Evolutionary conservation across 2,888 invertebrate species (phyloP), one percentile per base, ranked within the genome.

Genomic region (Megamerina dolium): DNA sequence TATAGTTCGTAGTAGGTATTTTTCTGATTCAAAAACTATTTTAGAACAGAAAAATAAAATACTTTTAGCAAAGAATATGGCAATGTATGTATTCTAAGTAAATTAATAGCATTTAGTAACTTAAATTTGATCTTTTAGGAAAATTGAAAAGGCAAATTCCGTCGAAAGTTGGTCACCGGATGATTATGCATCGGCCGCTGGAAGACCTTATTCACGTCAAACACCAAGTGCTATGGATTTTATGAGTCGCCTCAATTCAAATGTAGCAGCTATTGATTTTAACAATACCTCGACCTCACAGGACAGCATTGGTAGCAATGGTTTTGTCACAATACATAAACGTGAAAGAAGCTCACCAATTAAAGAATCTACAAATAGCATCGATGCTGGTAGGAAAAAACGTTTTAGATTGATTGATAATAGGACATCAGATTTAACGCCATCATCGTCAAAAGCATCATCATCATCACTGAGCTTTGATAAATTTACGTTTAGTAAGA

Each of bases 151-250:
- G 44, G 51, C 67, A 3, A 70, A 71, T 48, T 54, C 61, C 2
- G 63, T 67, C 3, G 49, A 56, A 41, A 55, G 60, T 21, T 70
- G 70, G 68, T 59, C 64, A 19, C 64, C 68, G 2, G 59, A 55
- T 14, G 68, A 68, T 37, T 70, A 71, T 49, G 58, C 58, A 4
- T 48, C 49, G 9, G 64, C 64, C 10, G 54, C 61, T 3, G 66
- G 66, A 4, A 55, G 52, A 3, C 43, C 41, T 3, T 29, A 30
- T 4, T 43, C 37, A 17, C 35, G 46, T n/a, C 68, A 68, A 45
- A 72, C 74, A 5, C 75, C 74, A 49, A 70, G 73, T 60, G 70
- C 75, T n/a, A 76, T 73, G 60, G 79, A 80, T 59, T 68, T 80
- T 16, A 77, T 80, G 55, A 77, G 73, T 66, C 77, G 77, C 31